Conservation (phyloP, 1,140 invertebrate genomes). For the Bombus fervidus region DNA sequence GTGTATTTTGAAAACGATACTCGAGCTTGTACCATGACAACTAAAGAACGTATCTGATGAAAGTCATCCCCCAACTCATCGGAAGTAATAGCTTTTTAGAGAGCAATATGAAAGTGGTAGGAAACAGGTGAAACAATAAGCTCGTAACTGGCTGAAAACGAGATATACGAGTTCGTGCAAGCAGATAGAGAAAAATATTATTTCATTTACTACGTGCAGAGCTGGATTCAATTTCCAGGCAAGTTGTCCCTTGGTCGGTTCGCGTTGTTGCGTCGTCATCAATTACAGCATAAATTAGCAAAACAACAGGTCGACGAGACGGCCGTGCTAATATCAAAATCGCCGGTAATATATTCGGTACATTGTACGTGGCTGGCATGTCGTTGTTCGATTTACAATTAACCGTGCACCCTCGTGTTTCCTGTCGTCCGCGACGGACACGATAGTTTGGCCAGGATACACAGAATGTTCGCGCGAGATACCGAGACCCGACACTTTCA, state of each 20-base stretch:
- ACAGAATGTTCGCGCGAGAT: constrained; percentile 9
- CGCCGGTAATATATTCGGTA: constrained; percentile 23
- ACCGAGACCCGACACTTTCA: constrained; percentile 5
- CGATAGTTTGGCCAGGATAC: constrained; percentile 23
- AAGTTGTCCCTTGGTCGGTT: too few relatives aligned
- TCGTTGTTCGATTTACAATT: constrained; percentile 53
- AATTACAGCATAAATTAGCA: constrained; percentile 21
- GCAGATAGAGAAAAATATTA: too few relatives aligned
- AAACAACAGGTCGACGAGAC: background rate
- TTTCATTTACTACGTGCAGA: background rate
- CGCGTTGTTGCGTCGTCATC: background rate
- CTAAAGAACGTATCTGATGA: too few relatives aligned
- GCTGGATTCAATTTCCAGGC: background rate
- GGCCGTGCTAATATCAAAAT: constrained; percentile 16
- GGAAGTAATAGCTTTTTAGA: too few relatives aligned
- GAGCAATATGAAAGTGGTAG: too few relatives aligned
- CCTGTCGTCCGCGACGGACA: background rate
- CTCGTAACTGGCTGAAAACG: too few relatives aligned
- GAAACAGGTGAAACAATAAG: too few relatives aligned
- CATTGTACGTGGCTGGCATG: constrained; percentile 12
- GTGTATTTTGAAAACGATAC: too few relatives aligned
- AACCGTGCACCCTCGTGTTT: constrained; percentile 43
- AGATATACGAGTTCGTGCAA: too few relatives aligned
- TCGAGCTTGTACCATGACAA: too few relatives aligned
- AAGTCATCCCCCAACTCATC: too few relatives aligned